Conservation (phyloP, 2,797 vertebrate genomes). For the Poeciliopsis infans region DNA sequence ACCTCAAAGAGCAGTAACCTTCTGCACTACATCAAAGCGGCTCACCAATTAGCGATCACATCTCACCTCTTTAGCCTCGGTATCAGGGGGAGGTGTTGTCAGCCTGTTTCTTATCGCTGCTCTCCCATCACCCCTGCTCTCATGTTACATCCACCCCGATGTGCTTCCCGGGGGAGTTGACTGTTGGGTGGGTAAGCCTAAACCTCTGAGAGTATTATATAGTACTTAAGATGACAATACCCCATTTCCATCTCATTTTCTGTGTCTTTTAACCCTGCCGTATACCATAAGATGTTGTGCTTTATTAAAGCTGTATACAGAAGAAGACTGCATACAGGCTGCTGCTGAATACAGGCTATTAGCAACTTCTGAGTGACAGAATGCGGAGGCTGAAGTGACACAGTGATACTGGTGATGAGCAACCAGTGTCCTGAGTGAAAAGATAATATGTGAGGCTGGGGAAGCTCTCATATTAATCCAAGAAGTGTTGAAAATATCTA, state of each 20-base stretch:
- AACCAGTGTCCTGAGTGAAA: conserved; percentile 48
- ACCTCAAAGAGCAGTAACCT: conserved; percentile 29
- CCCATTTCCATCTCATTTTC: conserved; percentile 22
- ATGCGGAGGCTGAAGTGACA: conserved; percentile 70
- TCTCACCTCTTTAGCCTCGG: conserved; percentile 55
- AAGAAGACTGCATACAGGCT: conserved; percentile 40
- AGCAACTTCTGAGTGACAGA: conserved; percentile 69
- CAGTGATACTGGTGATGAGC: conserved; percentile 57
- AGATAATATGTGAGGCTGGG: conserved; percentile 47
- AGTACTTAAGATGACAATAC: conserved; percentile 64
- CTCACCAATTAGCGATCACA: conserved; percentile 65
- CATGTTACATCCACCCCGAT: conserved; percentile 66
- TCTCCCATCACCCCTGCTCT: conserved; percentile 60
- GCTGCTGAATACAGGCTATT: conserved; percentile 55
- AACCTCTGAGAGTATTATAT: conserved; percentile 60
- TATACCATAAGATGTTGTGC: conserved; percentile 33
- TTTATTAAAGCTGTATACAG: conserved; percentile 45
- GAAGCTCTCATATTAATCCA: conserved; percentile 26
- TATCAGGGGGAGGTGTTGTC: conserved; percentile 69
- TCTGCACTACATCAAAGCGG: conserved; percentile 41
- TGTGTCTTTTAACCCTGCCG: conserved; percentile 31
- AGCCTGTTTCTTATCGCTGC: conserved; percentile 47
- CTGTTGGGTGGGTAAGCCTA: conserved; percentile 60
- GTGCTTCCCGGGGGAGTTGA: conserved; percentile 58
- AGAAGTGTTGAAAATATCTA: background rate